These are phyloP conservation scores for Drosophila pachea DNA, from an alignment of 1,140 invertebrate species.

Conservation along the genomic window DNA sequence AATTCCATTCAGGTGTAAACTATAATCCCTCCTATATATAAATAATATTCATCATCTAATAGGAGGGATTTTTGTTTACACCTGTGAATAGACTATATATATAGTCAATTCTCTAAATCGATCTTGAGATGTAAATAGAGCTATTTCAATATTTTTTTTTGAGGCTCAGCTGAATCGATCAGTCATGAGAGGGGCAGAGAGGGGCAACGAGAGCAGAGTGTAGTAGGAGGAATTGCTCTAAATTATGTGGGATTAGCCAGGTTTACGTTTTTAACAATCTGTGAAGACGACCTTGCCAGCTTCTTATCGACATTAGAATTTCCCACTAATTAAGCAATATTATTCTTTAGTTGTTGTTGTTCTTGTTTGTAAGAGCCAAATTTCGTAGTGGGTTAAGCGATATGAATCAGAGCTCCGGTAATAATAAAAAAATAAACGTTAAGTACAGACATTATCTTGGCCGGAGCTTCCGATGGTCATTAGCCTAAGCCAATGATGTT, in stretches of 20 bases:
- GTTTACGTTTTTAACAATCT: background rate
- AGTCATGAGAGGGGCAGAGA: no score
- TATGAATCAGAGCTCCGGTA: slow-evolving; percentile 18
- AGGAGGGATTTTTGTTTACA: no score
- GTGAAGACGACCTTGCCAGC: slow-evolving; percentile 2
- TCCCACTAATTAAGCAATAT: background rate
- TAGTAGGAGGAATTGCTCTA: no score
- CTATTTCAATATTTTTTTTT: no score
- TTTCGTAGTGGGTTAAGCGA: background rate
- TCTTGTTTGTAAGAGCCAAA: background rate
- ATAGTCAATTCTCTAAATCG: no score
- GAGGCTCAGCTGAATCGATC: no score
- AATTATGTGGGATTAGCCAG: background rate
- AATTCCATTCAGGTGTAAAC: no score
- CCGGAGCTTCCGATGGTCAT: slow-evolving; percentile 25
- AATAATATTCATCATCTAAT: no score
- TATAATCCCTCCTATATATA: no score
- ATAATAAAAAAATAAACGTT: slow-evolving; percentile 21
- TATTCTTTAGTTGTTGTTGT: background rate
- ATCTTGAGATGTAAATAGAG: no score
- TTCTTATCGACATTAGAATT: slow-evolving; percentile 13
- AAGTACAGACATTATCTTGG: slow-evolving; percentile 7
- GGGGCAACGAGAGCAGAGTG: no score
- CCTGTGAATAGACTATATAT: no score
- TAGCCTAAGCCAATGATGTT: slow-evolving; percentile 28